A percentile compares a stretch with the other conserved stretches of the same genome.
These are phyloP conservation scores for Campylomormyrus numenius DNA, from an alignment of 2,113 vertebrate species.

Conservation along the genomic window DNA sequence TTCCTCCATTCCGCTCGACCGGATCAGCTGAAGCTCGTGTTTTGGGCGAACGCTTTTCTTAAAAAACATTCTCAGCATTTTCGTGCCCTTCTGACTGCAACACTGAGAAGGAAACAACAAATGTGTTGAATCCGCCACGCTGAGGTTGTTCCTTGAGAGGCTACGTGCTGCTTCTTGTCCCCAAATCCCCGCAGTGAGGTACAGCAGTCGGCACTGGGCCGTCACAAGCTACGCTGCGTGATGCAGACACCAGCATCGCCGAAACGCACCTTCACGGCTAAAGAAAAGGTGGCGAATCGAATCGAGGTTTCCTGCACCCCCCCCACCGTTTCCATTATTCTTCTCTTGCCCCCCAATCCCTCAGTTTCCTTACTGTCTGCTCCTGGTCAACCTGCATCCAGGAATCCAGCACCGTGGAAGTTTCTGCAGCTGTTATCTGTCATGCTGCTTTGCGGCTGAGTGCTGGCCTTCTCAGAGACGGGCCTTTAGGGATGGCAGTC, in stretches of 20 bases:
- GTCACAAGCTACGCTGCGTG: too few species aligned
- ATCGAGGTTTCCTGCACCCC: not conserved
- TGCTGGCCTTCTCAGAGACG: not conserved
- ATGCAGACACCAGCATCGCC: not conserved
- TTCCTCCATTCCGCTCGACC: constrained; percentile 58
- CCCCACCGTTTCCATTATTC: not conserved
- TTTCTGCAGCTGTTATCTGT: not conserved
- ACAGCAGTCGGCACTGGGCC: not conserved
- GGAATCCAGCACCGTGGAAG: not conserved
- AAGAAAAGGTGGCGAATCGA: not conserved
- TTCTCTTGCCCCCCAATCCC: not conserved
- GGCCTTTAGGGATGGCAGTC: not conserved
- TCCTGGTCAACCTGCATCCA: not conserved
- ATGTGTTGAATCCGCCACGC: constrained; percentile 64
- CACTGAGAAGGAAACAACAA: constrained; percentile 24
- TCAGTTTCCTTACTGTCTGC: not conserved
- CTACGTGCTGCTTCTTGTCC: not conserved
- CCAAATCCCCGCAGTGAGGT: not conserved
- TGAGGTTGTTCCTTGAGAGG: constrained; percentile 40
- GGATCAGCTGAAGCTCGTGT: constrained; percentile 42
- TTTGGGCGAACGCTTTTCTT: constrained; percentile 27
- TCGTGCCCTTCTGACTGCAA: constrained; percentile 32
- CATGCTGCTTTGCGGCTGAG: not conserved
- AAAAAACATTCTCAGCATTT: constrained; percentile 44
- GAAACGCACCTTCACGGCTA: not conserved